A percentile compares a stretch with the other conserved stretches of the same genome.
phyloP scores from a whole-genome alignment of 2,797 vertebrate species.

The Euphonia xanthogaster region DNA sequence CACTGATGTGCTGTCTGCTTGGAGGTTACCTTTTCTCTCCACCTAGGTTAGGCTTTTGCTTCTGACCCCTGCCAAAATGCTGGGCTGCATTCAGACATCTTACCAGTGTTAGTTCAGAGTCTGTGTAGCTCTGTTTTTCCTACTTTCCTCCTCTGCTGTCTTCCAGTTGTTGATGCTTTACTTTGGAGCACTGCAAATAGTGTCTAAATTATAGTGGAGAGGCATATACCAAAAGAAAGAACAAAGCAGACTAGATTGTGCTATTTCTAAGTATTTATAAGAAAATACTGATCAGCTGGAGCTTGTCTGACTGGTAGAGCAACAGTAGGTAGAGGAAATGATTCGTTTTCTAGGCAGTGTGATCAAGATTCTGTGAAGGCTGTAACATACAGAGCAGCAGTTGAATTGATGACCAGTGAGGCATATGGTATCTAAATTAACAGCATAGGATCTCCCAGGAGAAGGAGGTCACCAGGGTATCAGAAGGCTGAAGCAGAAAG shows the following conservation, averaged over 20 bases:
- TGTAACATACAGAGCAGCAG: background rate
- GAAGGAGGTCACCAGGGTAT: conserved; percentile 17
- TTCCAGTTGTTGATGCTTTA: background rate
- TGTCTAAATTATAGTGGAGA: background rate
- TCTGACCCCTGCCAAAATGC: background rate
- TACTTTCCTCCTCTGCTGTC: background rate
- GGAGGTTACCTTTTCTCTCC: background rate
- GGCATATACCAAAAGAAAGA: background rate
- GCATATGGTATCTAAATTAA: conserved; percentile 53
- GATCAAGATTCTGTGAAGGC: conserved; percentile 5
- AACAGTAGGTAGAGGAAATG: background rate
- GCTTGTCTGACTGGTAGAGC: background rate
- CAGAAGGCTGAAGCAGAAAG: conserved; percentile 18
- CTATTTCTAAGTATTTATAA: background rate
- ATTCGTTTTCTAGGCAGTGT: background rate
- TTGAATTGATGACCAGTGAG: conserved; percentile 19
- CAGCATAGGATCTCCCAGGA: background rate
- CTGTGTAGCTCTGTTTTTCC: background rate
- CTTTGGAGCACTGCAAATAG: background rate
- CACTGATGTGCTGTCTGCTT: background rate
- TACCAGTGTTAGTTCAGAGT: background rate
- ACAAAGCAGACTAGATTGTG: background rate
- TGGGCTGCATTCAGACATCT: background rate
- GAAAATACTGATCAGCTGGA: background rate
- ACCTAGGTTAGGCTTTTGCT: background rate